Percentiles rank a stretch among this genome's conserved stretches.
phyloP scores from a whole-genome alignment of 2,113 vertebrate species.

The Zosterops japonicus region DNA sequence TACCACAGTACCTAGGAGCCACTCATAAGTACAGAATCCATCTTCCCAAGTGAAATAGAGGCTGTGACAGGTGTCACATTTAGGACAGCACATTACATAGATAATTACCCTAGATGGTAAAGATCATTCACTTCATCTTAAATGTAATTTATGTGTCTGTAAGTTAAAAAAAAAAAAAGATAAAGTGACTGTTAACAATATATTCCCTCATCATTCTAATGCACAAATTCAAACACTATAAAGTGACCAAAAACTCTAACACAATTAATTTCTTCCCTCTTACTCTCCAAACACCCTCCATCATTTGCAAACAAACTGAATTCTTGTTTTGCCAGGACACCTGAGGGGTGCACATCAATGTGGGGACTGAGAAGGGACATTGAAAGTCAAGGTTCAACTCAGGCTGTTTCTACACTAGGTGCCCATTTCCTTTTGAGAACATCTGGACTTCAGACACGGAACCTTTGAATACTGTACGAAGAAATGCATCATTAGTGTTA shows the following conservation, averaged over 20 bases:
- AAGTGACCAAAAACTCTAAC: background rate
- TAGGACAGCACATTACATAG: slow-evolving; percentile 23
- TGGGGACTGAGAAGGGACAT: background rate
- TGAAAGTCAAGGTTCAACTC: background rate
- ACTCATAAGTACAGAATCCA: background rate
- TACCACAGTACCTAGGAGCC: background rate
- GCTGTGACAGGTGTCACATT: background rate
- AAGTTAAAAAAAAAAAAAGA: background rate
- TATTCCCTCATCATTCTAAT: background rate
- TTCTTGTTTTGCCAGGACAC: background rate
- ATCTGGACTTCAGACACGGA: background rate
- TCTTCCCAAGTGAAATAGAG: background rate
- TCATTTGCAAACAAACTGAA: background rate
- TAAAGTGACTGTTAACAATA: background rate
- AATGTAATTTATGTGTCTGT: background rate
- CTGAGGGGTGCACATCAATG: background rate
- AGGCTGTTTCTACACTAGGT: background rate
- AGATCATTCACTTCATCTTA: background rate
- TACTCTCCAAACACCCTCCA: background rate
- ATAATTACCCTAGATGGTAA: slow-evolving; percentile 4
- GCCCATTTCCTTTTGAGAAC: background rate
- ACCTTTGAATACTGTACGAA: background rate
- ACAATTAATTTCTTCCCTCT: background rate
- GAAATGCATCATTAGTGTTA: background rate
- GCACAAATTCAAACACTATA: background rate